Evolutionary conservation across 2,797 vertebrate genomes (phyloP).

Genomic region (Diplodus sargus): DNA sequence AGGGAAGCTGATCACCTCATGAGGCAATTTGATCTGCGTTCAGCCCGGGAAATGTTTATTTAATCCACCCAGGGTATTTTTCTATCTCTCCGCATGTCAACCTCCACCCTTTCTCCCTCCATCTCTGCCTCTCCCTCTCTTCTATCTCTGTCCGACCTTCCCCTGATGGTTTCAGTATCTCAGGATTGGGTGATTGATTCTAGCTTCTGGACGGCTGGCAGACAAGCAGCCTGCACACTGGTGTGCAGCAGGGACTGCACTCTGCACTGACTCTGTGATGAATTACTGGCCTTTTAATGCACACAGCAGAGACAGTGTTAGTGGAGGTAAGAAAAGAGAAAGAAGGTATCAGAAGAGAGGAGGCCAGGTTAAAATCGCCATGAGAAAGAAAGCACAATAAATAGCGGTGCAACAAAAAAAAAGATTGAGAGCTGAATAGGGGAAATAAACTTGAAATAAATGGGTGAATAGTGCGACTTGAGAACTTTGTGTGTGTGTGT

Average conservation of each 20-base stretch:
- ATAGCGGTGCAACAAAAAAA: not conserved
- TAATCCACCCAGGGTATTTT: slow-evolving; percentile 37
- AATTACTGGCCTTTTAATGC: slow-evolving; percentile 79
- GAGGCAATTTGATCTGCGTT: slow-evolving; percentile 39
- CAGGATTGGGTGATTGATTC: slow-evolving; percentile 82
- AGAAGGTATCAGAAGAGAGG: slow-evolving; percentile 23
- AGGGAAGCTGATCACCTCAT: slow-evolving; percentile 27
- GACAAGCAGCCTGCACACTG: slow-evolving; percentile 64
- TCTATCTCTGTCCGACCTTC: slow-evolving; percentile 61
- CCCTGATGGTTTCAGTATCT: slow-evolving; percentile 69
- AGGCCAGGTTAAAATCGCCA: slow-evolving; percentile 30
- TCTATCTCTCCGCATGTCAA: slow-evolving; percentile 51
- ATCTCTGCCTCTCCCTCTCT: slow-evolving; percentile 16
- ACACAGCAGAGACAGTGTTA: slow-evolving; percentile 57
- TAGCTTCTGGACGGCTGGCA: slow-evolving; percentile 69
- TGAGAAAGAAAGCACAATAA: not conserved
- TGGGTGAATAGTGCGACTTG: slow-evolving; percentile 22
- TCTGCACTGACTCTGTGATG: slow-evolving; percentile 74
- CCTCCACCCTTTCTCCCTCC: slow-evolving; percentile 47
- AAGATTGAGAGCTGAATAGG: slow-evolving; percentile 3
- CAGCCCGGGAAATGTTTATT: slow-evolving; percentile 51
- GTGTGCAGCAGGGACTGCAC: slow-evolving; percentile 66
- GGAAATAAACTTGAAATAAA: slow-evolving; percentile 38
- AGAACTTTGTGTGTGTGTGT: slow-evolving; percentile 21
- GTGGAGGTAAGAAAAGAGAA: slow-evolving; percentile 27